Evolutionary conservation across 2,888 invertebrate genomes (phyloP), one percentile per base, ranked within the genome.

Genomic region (Diadegma fenestrale): DNA sequence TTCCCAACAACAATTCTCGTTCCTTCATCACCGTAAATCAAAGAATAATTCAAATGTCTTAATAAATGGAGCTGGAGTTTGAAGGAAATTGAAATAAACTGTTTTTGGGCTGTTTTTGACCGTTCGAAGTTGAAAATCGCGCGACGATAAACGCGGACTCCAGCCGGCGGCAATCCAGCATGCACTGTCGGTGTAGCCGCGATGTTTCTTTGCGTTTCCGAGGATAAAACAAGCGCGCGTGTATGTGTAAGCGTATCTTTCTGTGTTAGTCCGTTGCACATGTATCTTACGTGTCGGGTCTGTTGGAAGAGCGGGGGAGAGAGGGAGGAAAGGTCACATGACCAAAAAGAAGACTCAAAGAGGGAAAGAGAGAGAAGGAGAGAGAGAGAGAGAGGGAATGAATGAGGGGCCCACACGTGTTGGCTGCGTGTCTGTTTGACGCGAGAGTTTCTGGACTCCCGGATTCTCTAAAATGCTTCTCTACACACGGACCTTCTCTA

Each of bases 81-180:
- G 0, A 19, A 48, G 8, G n/a, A 26, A 63, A 19, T 63, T 33
- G 0, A 73, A 58, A 58, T 26, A 58, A 4, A 41, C 26, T 22
- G 19, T 72, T 72, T 41, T 3, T n/a, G 1, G 33, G 14, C 37
- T 14, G 6, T 37, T 30, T 43, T 71, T 26, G 2, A 12, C 12
- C 51, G 17, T 41, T 58, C 41, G 41, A 58, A 41, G 37, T 19
- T 54, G 64, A 48, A 17, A 66, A 51, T 19, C 19, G 12, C 51
- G 61, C 68, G 73, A 63, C 64, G 72, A 69, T 30, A 8, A 58
- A 48, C 37, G 77, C 78, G 69, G 68, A 85, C 76, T 85, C 81
- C 12, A 85, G 43, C 85, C 85, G 79, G 82, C 85, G 82, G 76
- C 82, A 71, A 85, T 82, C 85, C 85, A 80, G 72, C 85, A 58